phyloP scores from a whole-genome alignment of 92 coral and sea anemone genomes.

The Zoanthus sociatus region DNA sequence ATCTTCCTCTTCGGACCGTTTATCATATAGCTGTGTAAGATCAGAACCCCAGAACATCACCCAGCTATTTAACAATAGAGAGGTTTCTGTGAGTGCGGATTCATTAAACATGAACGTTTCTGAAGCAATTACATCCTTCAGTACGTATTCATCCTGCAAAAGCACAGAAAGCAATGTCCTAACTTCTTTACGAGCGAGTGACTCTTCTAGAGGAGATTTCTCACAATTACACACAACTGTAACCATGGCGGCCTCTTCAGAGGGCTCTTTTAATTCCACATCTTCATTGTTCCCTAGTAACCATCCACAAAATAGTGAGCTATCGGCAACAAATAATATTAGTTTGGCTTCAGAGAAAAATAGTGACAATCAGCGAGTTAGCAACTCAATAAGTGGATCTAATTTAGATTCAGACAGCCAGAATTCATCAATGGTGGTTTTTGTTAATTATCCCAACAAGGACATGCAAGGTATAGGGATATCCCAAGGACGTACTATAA shows the following conservation, averaged over 20 bases:
- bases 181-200: not conserved
- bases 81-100: not conserved
- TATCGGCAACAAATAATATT: not conserved
- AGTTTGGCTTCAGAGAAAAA: not conserved
- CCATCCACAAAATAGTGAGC: not conserved
- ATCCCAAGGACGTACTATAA: not conserved
- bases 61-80: not conserved
- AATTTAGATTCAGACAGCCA: not conserved
- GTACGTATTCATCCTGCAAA: not conserved
- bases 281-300: not conserved
- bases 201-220: not conserved
- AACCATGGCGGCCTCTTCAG: constrained; percentile 8
- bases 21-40: not conserved
- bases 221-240: constrained; percentile 6
- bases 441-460: not conserved
- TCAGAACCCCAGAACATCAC: not conserved
- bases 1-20: not conserved
- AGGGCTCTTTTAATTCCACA: not conserved
- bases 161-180: not conserved
- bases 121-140: not conserved
- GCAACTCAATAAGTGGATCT: not conserved
- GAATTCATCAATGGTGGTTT: not conserved
- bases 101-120: not conserved
- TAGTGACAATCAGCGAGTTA: not conserved
- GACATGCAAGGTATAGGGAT: not conserved